phyloP scores from a whole-genome alignment of 2,888 invertebrate species.

The Adelognathus sp. region DNA sequence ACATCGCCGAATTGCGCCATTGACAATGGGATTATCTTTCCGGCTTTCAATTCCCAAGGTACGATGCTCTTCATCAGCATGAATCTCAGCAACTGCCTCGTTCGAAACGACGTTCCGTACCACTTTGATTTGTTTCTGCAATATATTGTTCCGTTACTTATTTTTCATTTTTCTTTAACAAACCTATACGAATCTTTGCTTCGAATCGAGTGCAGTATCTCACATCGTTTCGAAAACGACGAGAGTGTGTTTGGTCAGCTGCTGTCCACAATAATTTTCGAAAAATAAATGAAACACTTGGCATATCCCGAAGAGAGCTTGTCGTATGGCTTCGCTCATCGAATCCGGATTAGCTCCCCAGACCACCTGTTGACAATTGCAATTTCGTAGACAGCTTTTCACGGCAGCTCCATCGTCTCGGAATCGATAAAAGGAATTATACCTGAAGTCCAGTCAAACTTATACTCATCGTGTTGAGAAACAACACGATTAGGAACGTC shows the following conservation, averaged over 20 bases:
- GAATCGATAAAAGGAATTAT: not conserved
- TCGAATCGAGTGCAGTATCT: not conserved
- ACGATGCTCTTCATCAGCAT: conserved; percentile 31
- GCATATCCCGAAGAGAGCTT: not conserved
- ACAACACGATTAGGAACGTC: conserved; percentile 9
- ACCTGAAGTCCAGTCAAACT: conserved; percentile 33
- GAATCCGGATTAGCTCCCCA: not conserved
- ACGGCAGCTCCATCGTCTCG: not conserved
- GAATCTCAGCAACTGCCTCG: conserved; percentile 35
- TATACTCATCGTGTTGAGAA: not conserved
- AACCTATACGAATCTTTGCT: not conserved
- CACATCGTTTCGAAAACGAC: conserved; percentile 13
- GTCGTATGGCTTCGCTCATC: not conserved
- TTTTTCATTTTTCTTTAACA: not conserved
- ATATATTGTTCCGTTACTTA: not conserved
- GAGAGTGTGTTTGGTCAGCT: conserved; percentile 13
- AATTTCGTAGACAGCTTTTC: not conserved
- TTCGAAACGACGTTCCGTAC: conserved; percentile 31
- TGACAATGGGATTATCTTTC: conserved; percentile 48
- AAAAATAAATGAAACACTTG: conserved; percentile 26
- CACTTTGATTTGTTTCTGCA: conserved; percentile 41
- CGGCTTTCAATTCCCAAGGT: conserved; percentile 49
- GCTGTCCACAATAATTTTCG: conserved; percentile 16
- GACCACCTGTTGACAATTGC: not conserved
- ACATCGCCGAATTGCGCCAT: conserved; percentile 38